Evolutionary conservation across 2,113 vertebrate genomes (phyloP).

Genomic region (Microcebus jonahi): DNA sequence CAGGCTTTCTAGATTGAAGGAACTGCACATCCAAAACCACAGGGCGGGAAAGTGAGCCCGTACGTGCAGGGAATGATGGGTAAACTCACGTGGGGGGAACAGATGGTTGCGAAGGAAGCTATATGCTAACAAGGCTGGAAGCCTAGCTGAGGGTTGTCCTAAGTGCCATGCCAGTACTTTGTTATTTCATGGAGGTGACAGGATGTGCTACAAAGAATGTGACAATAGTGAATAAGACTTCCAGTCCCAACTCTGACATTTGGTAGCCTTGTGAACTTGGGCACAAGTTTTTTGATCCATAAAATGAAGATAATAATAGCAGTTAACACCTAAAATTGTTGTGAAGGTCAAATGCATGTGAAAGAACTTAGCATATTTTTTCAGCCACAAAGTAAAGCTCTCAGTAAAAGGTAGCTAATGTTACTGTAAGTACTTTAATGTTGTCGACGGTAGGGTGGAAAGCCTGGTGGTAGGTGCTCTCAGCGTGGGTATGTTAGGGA

Average conservation of each 20-base stretch:
- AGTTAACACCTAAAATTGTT: background rate
- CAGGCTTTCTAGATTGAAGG: background rate
- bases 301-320: background rate
- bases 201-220: background rate
- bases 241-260: background rate
- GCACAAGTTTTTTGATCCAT: background rate
- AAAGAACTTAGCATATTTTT: background rate
- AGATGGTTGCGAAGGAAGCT: accelerated
- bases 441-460: background rate
- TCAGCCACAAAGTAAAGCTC: background rate
- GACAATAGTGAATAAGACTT: background rate
- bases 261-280: background rate
- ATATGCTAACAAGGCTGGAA: background rate
- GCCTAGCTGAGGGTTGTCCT: background rate
- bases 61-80: background rate
- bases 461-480: too few species aligned
- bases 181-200: background rate
- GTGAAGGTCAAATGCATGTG: background rate
- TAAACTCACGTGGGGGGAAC: background rate
- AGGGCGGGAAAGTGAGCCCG: background rate
- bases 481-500: too few species aligned
- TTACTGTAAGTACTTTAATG: background rate
- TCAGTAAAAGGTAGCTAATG: background rate
- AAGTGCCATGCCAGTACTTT: background rate
- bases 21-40: background rate